A percentile compares a stretch with the other conserved stretches of the same genome.
Conservation (phyloP, 2,797 vertebrate species). For the Hydrophis major region DNA sequence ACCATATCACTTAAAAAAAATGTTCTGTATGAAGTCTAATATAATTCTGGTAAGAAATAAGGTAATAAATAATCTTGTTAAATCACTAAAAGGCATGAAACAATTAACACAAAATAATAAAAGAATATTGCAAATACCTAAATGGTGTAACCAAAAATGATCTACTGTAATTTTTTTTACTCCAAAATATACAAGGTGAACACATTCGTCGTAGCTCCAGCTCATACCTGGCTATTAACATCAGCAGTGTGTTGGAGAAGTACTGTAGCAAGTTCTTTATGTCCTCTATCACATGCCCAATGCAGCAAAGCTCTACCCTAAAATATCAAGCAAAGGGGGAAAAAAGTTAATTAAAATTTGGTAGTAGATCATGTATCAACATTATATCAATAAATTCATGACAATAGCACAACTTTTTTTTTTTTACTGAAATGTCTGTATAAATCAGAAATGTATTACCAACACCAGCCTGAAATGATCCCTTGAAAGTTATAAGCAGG, state of each 20-base stretch:
- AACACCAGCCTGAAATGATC: background rate
- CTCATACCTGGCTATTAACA: constrained; percentile 91
- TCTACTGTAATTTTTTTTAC: background rate
- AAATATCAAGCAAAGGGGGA: constrained; percentile 42
- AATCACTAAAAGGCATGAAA: background rate
- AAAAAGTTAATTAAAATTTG: background rate
- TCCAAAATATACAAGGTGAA: background rate
- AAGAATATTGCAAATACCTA: background rate
- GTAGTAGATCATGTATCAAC: background rate
- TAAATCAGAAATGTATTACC: background rate
- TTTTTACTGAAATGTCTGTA: background rate
- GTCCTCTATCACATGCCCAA: constrained; percentile 96
- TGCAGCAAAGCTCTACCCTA: constrained; percentile 92
- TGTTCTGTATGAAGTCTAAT: background rate
- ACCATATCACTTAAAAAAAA: background rate
- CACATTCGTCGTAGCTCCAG: background rate
- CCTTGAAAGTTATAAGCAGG: background rate
- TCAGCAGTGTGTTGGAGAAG: constrained; percentile 86
- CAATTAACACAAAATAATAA: background rate
- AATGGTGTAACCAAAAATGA: background rate
- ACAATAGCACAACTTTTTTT: background rate
- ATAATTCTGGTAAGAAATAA: background rate
- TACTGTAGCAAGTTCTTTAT: constrained; percentile 90
- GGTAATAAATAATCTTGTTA: background rate
- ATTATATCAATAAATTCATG: background rate